Evolutionary conservation across 2,888 invertebrate genomes (phyloP), one percentile per base, ranked within the genome.

Genomic region (Drosophila putrida): DNA sequence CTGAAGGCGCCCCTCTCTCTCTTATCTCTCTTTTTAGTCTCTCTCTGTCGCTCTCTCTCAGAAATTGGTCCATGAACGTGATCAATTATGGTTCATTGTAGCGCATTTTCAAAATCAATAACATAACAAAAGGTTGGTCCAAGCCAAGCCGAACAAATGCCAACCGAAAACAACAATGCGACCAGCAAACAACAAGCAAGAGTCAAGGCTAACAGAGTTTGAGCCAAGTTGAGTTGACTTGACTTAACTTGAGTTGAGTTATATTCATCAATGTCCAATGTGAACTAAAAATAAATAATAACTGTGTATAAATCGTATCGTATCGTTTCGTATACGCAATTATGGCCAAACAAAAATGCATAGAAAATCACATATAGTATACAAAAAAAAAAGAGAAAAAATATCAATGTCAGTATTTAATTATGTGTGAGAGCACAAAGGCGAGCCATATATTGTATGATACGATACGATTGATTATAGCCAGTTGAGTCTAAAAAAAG

Each of bases 11-110:
- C 20, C 57, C 51, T 46, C 54, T 38, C 38, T 13, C 38, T 13
- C 57, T 25, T n/a, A 15, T 4, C 47, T n/a, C 20, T 11, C 55
- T 15, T 9, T 15, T n/a, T 13, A n/a, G n/a, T n/a, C 33, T 38
- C 8, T 39, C 47, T 55, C 31, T 49, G 13, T 43, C 43, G 46
- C 38, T 47, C 36, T 15, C 35, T 57, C 47, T 46, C 46, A 13
- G 11, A 80, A 89, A 84, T 77, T 88, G 86, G 89, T 67, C 85
- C 85, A 85, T 86, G 85, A 86, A 89, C 85, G 90, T 86, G 85
- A 88, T 89, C 85, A 86, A 86, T 86, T 86, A 89, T 88, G 63
- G 64, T 72, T 78, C 74, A 85, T 85, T 85, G 89, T 87, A 69
- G 82, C 62, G 71, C 71, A 75, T 89, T 89, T 87, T 81, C 57